These are phyloP conservation scores for Phoenicopterus ruber DNA, from an alignment of 2,113 vertebrate genomes.

Conservation along the genomic window DNA sequence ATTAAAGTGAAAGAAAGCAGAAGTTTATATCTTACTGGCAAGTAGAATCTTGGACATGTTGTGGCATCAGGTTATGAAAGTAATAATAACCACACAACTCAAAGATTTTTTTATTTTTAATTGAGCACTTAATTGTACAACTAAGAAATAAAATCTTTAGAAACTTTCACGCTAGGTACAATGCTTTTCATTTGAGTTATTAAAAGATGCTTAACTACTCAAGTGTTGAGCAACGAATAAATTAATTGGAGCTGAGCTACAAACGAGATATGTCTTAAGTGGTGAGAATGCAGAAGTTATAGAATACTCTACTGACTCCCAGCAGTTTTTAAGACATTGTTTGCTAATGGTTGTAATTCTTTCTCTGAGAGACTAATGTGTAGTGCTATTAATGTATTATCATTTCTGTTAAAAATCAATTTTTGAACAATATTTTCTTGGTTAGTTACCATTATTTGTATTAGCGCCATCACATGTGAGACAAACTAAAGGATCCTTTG, in stretches of 20 bases:
- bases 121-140: neutral
- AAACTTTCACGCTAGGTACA: neutral
- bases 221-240: neutral
- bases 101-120: neutral
- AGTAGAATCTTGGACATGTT: neutral
- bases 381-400: neutral
- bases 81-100: neutral
- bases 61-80: neutral
- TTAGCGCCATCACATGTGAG: neutral
- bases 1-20: neutral
- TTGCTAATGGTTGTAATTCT: neutral
- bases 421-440: neutral
- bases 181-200: neutral
- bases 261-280: neutral
- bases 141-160: neutral
- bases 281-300: neutral
- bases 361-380: neutral
- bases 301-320: neutral
- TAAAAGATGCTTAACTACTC: neutral
- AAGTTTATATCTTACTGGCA: neutral
- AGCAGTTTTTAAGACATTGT: neutral
- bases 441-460: neutral
- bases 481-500: neutral
- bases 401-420: neutral
- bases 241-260: neutral